Base-by-base conservation (phyloP, 2,797 vertebrate genomes). In the Chaunax sp. region DNA sequence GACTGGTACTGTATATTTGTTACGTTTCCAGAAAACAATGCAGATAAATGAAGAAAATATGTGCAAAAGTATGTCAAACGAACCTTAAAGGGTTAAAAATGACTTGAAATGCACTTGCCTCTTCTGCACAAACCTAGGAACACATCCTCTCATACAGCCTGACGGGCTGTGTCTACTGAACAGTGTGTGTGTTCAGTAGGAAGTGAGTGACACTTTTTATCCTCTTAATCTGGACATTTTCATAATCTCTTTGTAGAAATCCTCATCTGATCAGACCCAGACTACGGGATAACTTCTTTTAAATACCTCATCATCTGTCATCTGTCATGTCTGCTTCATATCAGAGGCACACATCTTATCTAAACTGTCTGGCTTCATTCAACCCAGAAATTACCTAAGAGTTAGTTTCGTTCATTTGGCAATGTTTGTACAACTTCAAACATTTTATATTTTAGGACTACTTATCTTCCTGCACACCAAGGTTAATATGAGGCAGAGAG, bases 201-300 rank as follows among this genome's bases (percentile, higher is more conserved):
- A 78, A 64, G 51, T 16, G 22, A 64, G 55, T 40, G 19, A 22
- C 23, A 52, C 19, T 8, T 13, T 60, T 70, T 60, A 68, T 82
- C 69, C 30, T 61, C 52, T 53, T 65, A 30, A 64, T 68, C 55
- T 46, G 9, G 7, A 75, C 35, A 56, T 52, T 63, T 77, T 44
- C 20, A 75, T 66, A 75, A 75, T 68, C 68, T 68, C 26, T 62
- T 38, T 14, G 16, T 56, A 18, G 33, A 74, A 50, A 69, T 45
- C 44, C 52, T 56, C 26, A 68, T 75, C 33, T 68, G 54, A 77
- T 65, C 30, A 54, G n/a, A 64, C 68, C 30, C 11, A 35, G 41
- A 16, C n/a, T 35, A 51, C 5, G 8, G 20, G n/a, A 46, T 5
- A 35, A 13, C 16, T 30, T 12, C 35, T 26, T 23, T 63, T 66